Evolutionary conservation across 2,888 invertebrate species (phyloP).

Genomic region (Dione vanillae): DNA sequence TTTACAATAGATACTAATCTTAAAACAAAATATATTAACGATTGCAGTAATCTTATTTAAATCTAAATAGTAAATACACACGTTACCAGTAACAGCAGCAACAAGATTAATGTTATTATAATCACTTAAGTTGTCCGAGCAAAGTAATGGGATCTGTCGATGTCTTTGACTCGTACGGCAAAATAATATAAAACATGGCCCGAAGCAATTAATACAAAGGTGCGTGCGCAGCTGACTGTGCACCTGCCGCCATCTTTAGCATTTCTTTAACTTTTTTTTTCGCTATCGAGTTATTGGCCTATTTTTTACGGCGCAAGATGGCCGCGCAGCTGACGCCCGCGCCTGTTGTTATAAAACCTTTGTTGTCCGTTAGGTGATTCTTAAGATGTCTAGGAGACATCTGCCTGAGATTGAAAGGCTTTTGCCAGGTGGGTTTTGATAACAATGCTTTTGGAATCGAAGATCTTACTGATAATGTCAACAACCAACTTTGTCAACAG

Average conservation of each 20-base stretch:
- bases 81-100: not conserved
- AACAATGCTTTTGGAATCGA: constrained; percentile 21
- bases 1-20: not conserved
- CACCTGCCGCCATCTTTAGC: constrained; percentile 82
- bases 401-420: constrained; percentile 68
- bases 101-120: constrained; percentile 30
- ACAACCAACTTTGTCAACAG: not conserved
- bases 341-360: constrained; percentile 60
- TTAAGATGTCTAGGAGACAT: constrained; percentile 68
- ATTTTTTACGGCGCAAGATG: constrained; percentile 84
- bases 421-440: constrained; percentile 63
- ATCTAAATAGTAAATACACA: not conserved
- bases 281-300: constrained; percentile 82
- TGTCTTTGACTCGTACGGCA: constrained; percentile 56
- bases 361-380: constrained; percentile 58
- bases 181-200: constrained; percentile 67
- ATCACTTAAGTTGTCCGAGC: constrained; percentile 28
- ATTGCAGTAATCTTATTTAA: not conserved
- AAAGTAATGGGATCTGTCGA: constrained; percentile 41
- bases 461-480: constrained; percentile 13
- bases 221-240: constrained; percentile 79
- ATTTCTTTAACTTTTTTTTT: constrained; percentile 79
- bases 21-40: not conserved
- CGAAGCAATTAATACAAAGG: constrained; percentile 78
- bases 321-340: constrained; percentile 73